phyloP scores from a whole-genome alignment of 2,113 vertebrate species.

The Carettochelys insculpta region DNA sequence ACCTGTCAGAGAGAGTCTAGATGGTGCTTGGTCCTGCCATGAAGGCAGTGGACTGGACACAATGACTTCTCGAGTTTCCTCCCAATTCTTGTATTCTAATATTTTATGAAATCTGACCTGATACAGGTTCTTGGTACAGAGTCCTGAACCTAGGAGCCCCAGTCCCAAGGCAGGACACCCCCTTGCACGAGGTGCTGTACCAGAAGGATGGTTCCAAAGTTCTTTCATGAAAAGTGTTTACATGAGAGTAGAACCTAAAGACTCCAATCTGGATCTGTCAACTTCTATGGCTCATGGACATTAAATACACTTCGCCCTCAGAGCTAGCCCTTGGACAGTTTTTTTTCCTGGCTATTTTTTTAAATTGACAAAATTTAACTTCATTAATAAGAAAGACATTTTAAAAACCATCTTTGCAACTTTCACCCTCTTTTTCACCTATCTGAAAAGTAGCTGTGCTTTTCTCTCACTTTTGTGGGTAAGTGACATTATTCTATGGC shows the following conservation, averaged over 20 bases:
- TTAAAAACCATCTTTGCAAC: rapidly evolving
- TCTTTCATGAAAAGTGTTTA: neutral
- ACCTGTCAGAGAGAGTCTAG: no score
- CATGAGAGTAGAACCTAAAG: neutral
- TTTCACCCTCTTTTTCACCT: neutral
- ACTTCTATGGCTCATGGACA: neutral
- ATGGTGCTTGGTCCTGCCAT: no score
- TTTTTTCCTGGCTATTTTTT: neutral
- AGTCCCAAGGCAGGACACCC: neutral
- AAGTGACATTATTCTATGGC: rapidly evolving
- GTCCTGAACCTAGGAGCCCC: neutral
- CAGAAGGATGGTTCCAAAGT: neutral
- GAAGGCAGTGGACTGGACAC: no score
- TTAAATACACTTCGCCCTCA: neutral
- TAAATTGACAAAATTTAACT: neutral
- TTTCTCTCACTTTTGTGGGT: neutral
- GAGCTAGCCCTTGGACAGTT: neutral
- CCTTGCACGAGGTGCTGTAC: neutral
- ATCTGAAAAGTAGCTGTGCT: neutral
- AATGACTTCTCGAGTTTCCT: no score
- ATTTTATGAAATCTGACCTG: neutral
- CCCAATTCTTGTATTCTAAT: no score
- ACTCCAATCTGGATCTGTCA: neutral
- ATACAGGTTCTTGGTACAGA: neutral
- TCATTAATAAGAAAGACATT: neutral